Evolutionary conservation across 2,113 vertebrate genomes (phyloP).

Genomic region (Cheirogaleus medius): DNA sequence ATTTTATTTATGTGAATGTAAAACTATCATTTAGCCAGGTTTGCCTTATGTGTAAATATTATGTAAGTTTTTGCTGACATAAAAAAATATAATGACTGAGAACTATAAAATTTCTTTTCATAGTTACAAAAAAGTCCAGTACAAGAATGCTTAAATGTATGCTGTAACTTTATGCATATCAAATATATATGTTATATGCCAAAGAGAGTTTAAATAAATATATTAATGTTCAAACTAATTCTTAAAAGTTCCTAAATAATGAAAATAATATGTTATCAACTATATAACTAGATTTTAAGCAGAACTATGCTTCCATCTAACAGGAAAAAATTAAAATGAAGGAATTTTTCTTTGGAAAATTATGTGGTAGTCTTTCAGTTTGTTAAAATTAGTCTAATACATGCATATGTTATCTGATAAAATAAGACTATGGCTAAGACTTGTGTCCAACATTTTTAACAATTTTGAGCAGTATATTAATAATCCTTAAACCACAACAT

Average conservation of each 20-base stretch:
- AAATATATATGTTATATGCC: neutral
- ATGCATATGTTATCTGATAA: neutral
- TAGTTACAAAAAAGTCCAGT: neutral
- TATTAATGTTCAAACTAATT: neutral
- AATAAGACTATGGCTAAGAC: neutral
- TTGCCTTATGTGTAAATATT: slow-evolving; percentile 31
- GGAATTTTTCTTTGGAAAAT: neutral
- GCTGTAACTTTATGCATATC: neutral
- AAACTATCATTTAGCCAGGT: neutral
- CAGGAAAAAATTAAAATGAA: neutral
- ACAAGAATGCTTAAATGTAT: neutral
- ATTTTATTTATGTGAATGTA: neutral
- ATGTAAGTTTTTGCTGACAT: neutral
- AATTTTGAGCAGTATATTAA: neutral
- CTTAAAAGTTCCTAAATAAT: neutral
- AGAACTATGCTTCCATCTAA: neutral
- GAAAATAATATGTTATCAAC: neutral
- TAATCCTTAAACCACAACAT: neutral
- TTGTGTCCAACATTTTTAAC: neutral
- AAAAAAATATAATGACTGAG: neutral
- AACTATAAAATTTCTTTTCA: neutral
- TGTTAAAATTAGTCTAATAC: slow-evolving; percentile 8
- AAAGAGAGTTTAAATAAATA: neutral
- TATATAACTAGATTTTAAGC: neutral
- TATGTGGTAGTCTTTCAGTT: neutral